These are phyloP conservation scores for Balaenoptera acutorostrata DNA, from an alignment of 2,113 vertebrate genomes.

Conservation along the genomic window DNA sequence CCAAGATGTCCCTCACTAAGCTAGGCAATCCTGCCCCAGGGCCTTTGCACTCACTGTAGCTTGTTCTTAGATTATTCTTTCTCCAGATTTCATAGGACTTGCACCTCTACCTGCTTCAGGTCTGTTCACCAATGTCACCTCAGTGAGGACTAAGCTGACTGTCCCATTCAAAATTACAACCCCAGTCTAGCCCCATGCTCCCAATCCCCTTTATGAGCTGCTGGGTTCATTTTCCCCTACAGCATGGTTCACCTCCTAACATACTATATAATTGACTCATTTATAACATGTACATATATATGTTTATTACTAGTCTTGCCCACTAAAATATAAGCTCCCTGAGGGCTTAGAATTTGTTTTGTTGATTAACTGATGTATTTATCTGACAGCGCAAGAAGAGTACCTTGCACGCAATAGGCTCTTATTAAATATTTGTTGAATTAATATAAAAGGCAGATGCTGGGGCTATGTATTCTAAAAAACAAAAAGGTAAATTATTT, in stretches of 20 bases:
- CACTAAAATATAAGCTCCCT: neutral
- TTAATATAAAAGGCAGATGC: neutral
- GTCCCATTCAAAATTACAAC: neutral
- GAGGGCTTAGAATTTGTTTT: neutral
- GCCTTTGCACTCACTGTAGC: neutral
- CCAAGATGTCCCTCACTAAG: neutral
- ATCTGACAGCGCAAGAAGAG: neutral
- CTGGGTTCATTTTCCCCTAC: neutral
- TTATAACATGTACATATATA: neutral
- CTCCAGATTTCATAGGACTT: neutral
- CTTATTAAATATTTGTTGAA: neutral
- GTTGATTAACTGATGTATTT: neutral
- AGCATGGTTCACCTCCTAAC: neutral
- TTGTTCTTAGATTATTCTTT: neutral
- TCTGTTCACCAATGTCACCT: neutral
- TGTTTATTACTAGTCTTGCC: neutral
- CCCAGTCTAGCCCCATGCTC: neutral
- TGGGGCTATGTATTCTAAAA: neutral
- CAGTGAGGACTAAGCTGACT: neutral
- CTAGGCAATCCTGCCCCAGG: neutral
- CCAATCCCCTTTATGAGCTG: neutral
- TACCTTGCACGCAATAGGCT: neutral
- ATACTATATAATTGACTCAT: neutral
- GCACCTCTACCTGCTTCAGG: neutral
- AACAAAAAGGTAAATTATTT: neutral